Evolutionary conservation across 2,797 vertebrate genomes (phyloP).

Genomic region (Calcarius lapponicus): DNA sequence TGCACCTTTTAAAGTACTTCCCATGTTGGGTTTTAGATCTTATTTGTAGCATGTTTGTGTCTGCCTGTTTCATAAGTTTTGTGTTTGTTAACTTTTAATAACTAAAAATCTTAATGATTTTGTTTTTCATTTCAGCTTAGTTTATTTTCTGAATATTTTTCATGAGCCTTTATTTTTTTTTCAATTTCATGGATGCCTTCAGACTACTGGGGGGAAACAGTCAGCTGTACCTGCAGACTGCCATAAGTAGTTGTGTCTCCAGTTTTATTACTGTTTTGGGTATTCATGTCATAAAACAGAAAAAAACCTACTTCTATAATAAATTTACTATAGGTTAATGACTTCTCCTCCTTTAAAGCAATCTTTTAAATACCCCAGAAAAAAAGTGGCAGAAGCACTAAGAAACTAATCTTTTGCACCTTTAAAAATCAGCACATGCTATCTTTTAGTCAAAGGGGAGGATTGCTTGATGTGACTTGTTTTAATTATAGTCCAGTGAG

Average conservation of each 20-base stretch:
- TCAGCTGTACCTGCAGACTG: neutral
- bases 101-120: neutral
- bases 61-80: neutral
- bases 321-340: neutral
- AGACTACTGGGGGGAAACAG: neutral
- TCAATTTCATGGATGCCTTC: neutral
- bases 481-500: neutral
- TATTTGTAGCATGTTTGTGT: neutral
- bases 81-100: neutral
- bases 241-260: neutral
- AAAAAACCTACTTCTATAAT: neutral
- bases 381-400: neutral
- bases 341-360: neutral
- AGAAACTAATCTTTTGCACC: neutral
- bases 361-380: neutral
- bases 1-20: neutral
- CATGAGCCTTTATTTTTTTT: neutral
- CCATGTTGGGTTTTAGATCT: neutral
- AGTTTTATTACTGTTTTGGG: neutral
- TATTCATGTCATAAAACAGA: neutral
- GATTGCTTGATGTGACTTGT: neutral
- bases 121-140: neutral
- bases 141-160: neutral
- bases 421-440: neutral
- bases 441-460: neutral